These are phyloP conservation scores for Channa argus DNA, from an alignment of 2,113 vertebrate genomes.

Conservation along the genomic window DNA sequence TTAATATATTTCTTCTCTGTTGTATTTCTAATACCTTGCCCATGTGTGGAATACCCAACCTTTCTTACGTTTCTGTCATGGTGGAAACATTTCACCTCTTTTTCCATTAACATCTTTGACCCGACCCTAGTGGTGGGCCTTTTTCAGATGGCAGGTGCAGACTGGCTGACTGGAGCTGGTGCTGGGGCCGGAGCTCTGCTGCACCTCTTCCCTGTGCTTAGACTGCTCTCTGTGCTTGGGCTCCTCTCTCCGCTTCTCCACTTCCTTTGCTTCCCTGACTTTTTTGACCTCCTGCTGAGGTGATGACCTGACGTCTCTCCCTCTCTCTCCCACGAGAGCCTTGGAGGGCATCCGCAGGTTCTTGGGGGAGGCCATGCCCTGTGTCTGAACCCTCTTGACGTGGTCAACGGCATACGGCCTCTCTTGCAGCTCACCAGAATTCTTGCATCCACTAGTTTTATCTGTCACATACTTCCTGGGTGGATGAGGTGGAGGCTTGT, in stretches of 20 bases:
- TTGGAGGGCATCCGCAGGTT: slow-evolving; percentile 87
- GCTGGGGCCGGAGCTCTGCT: slow-evolving; percentile 62
- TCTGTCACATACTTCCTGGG: slow-evolving; percentile 86
- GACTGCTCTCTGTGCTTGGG: slow-evolving; percentile 67
- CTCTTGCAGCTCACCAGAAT: slow-evolving; percentile 84
- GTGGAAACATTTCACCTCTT: slow-evolving; percentile 9
- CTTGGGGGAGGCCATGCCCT: slow-evolving; percentile 87
- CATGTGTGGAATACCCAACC: background rate
- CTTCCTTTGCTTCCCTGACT: slow-evolving; percentile 71
- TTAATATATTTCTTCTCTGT: slow-evolving; percentile 8
- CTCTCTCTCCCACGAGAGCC: slow-evolving; percentile 72
- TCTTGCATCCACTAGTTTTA: slow-evolving; percentile 76
- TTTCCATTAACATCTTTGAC: background rate
- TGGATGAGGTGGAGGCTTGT: slow-evolving; percentile 88
- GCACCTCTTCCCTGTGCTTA: slow-evolving; percentile 69
- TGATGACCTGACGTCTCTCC: slow-evolving; percentile 71
- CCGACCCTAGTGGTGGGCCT: slow-evolving; percentile 64
- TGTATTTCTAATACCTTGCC: background rate
- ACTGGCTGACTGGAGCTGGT: slow-evolving; percentile 65
- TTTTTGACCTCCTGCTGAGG: slow-evolving; percentile 71
- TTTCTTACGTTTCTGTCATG: slow-evolving; percentile 4
- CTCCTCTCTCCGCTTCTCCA: slow-evolving; percentile 76
- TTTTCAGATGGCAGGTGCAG: slow-evolving; percentile 83
- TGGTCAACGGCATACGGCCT: slow-evolving; percentile 81
- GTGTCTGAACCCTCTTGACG: slow-evolving; percentile 86